Evolutionary conservation across 2,113 vertebrate species (phyloP).

Genomic region (Aegithalos caudatus): DNA sequence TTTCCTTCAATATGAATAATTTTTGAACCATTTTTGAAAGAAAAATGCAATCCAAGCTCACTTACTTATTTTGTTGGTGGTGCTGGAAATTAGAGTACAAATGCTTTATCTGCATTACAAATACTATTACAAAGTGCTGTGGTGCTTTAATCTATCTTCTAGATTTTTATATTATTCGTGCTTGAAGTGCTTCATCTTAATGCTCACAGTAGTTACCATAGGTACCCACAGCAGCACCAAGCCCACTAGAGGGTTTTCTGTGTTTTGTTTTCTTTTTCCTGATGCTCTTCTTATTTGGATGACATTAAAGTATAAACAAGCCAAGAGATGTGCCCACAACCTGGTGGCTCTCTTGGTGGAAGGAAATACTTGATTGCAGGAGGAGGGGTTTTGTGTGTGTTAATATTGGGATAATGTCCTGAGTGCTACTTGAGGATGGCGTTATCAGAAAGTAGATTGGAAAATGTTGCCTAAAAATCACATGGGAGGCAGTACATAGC

Average conservation of each 20-base stretch:
- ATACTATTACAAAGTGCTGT: slow-evolving; percentile 58
- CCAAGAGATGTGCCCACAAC: slow-evolving; percentile 54
- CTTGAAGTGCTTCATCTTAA: slow-evolving; percentile 63
- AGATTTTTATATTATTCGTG: slow-evolving; percentile 52
- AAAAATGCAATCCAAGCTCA: slow-evolving; percentile 61
- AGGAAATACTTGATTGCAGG: slow-evolving; percentile 17
- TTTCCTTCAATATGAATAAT: slow-evolving; percentile 61
- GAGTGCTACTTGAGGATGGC: neutral
- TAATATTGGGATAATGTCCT: neutral
- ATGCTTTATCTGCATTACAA: slow-evolving; percentile 68
- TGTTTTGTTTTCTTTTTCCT: slow-evolving; percentile 51
- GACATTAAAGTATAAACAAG: slow-evolving; percentile 58
- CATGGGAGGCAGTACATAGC: neutral
- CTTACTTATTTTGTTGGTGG: slow-evolving; percentile 57
- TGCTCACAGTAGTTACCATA: slow-evolving; percentile 26
- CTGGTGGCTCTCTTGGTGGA: slow-evolving; percentile 25
- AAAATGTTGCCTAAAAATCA: slow-evolving; percentile 36
- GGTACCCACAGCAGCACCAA: slow-evolving; percentile 3
- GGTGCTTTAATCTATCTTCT: slow-evolving; percentile 63
- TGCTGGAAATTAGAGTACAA: slow-evolving; percentile 62
- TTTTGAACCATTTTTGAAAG: slow-evolving; percentile 53
- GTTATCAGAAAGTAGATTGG: neutral
- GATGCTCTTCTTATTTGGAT: slow-evolving; percentile 46
- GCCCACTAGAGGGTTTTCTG: slow-evolving; percentile 8
- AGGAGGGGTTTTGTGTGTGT: neutral